Evolutionary conservation across 2,113 vertebrate species (phyloP), one percentile per base, ranked within the genome.

Genomic region (Motacilla tschutschensis): DNA sequence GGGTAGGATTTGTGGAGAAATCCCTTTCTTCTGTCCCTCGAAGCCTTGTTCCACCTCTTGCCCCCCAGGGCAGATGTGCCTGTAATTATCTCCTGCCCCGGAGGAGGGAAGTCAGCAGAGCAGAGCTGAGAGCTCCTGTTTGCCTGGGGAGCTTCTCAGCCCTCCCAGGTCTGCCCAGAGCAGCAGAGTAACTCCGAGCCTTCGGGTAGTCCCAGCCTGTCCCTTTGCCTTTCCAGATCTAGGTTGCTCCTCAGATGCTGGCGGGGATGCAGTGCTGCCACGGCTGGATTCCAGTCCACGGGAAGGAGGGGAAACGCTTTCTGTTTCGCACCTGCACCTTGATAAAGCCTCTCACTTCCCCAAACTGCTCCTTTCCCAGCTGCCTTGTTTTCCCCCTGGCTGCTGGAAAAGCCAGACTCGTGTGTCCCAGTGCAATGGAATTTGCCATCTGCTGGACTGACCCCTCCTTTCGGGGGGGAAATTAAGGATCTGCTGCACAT

Each of bases 281-380:
- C 5, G 3, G 12, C 10, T 31, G 7, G 33, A 8, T 43, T 50
- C 41, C 59, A 33, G n/a, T 17, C 47, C 29, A 9, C 2, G 4
- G 54, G 64, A 79, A 70, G 46, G 21, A 28, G 51, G 20, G 66
- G 50, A 83, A 54, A 46, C 0, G 70, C 79, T 94, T 96, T 64
- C 73, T 73, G 36, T 84, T 89, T 90, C 83, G 93, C 96, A 95
- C 95, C 90, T 95, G 96, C 95, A 94, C 96, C 96, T 96, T 90
- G 88, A 87, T 83, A 58, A 88, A 72, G 48, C 87, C 43, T 79
- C 80, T 94, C 87, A 41, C 78, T 93, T 69, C 83, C 85, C 53
- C 10, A 1, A 69, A 4, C 35, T 53, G n/a, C 60, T 50, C 50
- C 67, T 83, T 47, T 64, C 59, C 82, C 55, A 22, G 36, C 63